Percentiles rank a stretch among this genome's conserved stretches.
These are phyloP conservation scores for Xylota sylvarum DNA, from an alignment of 2,888 invertebrate species.

Conservation along the genomic window DNA sequence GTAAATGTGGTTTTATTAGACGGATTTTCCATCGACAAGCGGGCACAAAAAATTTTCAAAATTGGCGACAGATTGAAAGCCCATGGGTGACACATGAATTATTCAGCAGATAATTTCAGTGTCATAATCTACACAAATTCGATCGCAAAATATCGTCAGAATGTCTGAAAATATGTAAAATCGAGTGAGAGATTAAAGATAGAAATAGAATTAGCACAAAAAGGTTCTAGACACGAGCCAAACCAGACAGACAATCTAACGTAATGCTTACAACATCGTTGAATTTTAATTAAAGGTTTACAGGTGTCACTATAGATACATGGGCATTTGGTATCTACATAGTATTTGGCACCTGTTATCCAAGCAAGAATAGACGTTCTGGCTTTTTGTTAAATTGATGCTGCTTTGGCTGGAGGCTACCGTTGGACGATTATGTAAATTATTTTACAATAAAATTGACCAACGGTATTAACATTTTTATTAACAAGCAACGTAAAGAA, in stretches of 20 bases:
- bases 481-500: not conserved
- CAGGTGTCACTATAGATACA: constrained; percentile 10
- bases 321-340: not conserved
- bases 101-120: constrained; percentile 35
- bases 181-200: constrained; percentile 2
- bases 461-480: constrained; percentile 18
- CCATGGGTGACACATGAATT: constrained; percentile 29
- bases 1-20: constrained; percentile 30
- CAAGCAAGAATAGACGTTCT: not conserved
- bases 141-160: not conserved
- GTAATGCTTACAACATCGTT: constrained; percentile 14
- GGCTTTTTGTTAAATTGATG: not conserved
- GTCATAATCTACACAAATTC: constrained; percentile 5
- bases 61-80: constrained; percentile 14
- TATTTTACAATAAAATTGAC: not conserved
- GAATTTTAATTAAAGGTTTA: constrained; percentile 41
- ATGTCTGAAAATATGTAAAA: not conserved
- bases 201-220: not conserved
- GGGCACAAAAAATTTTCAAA: constrained; percentile 17
- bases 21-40: constrained; percentile 5
- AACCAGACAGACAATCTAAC: constrained; percentile 27
- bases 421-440: constrained; percentile 21
- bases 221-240: constrained; percentile 54
- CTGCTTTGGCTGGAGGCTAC: constrained; percentile 1
- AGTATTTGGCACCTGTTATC: constrained; percentile 2